phyloP scores from a whole-genome alignment of 2,797 vertebrate species.

The Sitta carolinensis region DNA sequence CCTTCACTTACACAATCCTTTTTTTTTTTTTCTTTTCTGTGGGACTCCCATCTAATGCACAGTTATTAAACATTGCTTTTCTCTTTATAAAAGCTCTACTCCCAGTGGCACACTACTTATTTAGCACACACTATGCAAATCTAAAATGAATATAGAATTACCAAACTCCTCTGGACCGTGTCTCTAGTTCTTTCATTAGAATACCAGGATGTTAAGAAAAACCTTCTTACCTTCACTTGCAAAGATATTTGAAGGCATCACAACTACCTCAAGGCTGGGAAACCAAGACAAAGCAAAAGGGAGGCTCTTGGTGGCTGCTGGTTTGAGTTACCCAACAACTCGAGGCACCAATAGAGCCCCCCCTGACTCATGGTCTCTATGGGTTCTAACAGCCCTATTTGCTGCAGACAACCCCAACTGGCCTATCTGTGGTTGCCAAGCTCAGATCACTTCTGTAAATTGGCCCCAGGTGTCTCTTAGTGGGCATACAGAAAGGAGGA shows the following conservation, averaged over 20 bases:
- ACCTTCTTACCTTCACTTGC: neutral
- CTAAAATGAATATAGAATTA: neutral
- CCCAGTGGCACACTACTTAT: neutral
- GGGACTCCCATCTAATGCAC: neutral
- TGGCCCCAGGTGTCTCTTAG: slow-evolving; percentile 18
- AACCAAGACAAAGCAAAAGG: neutral
- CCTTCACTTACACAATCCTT: neutral
- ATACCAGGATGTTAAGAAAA: neutral
- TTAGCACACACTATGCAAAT: neutral
- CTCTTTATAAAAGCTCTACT: neutral
- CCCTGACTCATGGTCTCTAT: neutral
- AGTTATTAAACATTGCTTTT: neutral
- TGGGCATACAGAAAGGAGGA: slow-evolving; percentile 15
- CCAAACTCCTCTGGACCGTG: neutral
- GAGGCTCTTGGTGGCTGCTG: neutral
- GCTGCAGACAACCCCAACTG: neutral
- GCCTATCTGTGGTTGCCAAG: neutral
- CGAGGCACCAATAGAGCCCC: accelerated
- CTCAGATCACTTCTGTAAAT: slow-evolving; percentile 34
- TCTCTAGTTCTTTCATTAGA: neutral
- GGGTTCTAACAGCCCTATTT: neutral
- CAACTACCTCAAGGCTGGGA: neutral
- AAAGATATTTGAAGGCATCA: neutral
- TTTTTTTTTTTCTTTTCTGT: neutral
- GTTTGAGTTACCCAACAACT: neutral